Base-by-base conservation (phyloP, 2,113 vertebrate species). In the Podilymbus podiceps region DNA sequence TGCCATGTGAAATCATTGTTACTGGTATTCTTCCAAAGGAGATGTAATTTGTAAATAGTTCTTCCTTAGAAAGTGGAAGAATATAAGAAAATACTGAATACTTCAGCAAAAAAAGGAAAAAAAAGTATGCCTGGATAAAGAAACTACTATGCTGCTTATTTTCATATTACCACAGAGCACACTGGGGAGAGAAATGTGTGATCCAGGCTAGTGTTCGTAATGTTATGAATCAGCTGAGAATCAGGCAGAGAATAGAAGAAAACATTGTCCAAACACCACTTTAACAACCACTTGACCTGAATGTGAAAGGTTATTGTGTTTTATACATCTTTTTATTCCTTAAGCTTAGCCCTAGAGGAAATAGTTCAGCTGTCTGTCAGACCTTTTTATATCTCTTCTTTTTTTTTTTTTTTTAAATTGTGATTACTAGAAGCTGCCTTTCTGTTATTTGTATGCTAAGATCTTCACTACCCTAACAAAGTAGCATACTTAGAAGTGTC, bases 241-340 rank as follows among this genome's bases (percentile, higher is more conserved):
- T 93, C 82, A 89, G 69, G 31, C 52, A 78, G 52, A 55, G 20
- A n/a, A 59, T 47, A 8, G 78, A 88, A 83, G 53, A 85, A 92
- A 96, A 96, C 44, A 85, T 69, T 93, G 75, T 88, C 95, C 96
- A 95, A 76, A 90, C 71, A 93, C 55, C 22, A 22, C 53, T 95
- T 96, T 88, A 96, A 94, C 91, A 95, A 81, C 33, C 83, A 75
- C 92, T 96, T 96, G 92, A 94, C 96, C 96, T 88, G 92, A 82
- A 85, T 27, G 52, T 85, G 28, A 82, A 88, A 90, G 77, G 60
- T 91, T 94, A 86, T 71, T 97, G 82, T 27, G 53, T 97, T 95
- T 97, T 69, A 75, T 73, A 31, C 66, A 80, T 76, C 28, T 84
- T 91, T 96, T 81, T 81, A 74, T 89, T 93, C 35, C 84, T 91